A percentile compares a stretch with the other conserved stretches of the same genome.
Evolutionary conservation across 2,797 vertebrate species (phyloP).

Genomic region (Poeciliopsis paucimaculata): DNA sequence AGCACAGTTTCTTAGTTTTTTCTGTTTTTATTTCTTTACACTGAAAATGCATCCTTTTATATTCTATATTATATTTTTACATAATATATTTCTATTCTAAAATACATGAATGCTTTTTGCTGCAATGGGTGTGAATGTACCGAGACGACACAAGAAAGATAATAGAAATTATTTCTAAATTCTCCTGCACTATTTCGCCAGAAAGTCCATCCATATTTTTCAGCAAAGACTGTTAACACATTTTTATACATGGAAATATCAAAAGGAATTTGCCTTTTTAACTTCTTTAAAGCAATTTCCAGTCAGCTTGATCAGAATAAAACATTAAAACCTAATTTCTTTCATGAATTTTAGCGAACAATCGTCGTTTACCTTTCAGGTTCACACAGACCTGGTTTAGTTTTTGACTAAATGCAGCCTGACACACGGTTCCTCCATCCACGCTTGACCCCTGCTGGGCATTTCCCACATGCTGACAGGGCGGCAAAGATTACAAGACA

Average conservation of each 20-base stretch:
- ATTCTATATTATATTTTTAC: too few species aligned
- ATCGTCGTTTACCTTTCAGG: conserved; percentile 24
- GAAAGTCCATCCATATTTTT: not conserved
- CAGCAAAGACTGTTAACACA: not conserved
- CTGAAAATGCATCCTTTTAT: too few species aligned
- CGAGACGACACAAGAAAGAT: not conserved
- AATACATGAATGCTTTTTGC: too few species aligned
- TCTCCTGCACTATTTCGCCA: not conserved
- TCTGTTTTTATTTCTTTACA: not conserved
- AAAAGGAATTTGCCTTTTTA: not conserved
- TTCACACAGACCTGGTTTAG: conserved; percentile 33
- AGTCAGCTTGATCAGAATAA: conserved; percentile 19
- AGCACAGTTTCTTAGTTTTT: not conserved
- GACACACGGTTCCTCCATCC: conserved; percentile 48
- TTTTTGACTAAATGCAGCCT: conserved; percentile 40
- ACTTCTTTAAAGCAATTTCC: conserved; percentile 10
- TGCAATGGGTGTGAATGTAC: not conserved
- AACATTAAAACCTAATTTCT: conserved; percentile 10
- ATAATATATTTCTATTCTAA: too few species aligned
- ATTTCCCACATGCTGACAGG: conserved; percentile 56
- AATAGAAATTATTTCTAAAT: not conserved
- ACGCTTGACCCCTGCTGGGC: conserved; percentile 61
- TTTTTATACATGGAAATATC: not conserved
- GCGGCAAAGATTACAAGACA: conserved; percentile 61
- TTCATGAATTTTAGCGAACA: not conserved